Percentiles rank a stretch among this genome's conserved stretches.
These are phyloP conservation scores for Noctua fimbriata DNA, from an alignment of 2,888 invertebrate genomes.

Conservation along the genomic window DNA sequence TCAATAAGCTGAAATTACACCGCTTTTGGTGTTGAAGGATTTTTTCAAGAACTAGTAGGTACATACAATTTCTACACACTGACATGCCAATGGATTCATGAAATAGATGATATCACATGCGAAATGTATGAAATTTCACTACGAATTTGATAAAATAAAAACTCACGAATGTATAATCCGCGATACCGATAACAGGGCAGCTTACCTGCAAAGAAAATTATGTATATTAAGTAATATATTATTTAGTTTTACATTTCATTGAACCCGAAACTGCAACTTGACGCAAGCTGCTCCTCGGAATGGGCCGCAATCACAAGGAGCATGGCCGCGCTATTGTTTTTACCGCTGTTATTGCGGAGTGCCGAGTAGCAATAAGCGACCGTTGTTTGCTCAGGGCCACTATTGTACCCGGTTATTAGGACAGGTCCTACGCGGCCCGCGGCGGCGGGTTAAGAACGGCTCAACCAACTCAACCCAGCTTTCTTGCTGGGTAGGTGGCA, in stretches of 20 bases:
- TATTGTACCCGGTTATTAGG: slow-evolving; percentile 87
- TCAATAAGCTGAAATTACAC: slow-evolving; percentile 25
- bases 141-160: slow-evolving; percentile 38
- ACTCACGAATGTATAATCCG: slow-evolving; percentile 65
- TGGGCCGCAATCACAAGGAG: slow-evolving; percentile 83
- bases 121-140: slow-evolving; percentile 29
- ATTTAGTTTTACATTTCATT: slow-evolving; percentile 68
- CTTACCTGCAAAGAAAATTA: slow-evolving; percentile 76
- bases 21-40: slow-evolving; percentile 14
- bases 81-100: slow-evolving; percentile 46
- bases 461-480: slow-evolving; percentile 74
- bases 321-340: slow-evolving; percentile 84
- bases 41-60: slow-evolving; percentile 21
- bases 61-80: slow-evolving; percentile 37
- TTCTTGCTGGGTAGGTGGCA: slow-evolving; percentile 73
- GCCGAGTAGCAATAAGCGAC: slow-evolving; percentile 87
- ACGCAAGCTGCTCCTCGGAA: slow-evolving; percentile 79
- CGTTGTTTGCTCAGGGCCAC: slow-evolving; percentile 85
- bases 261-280: slow-evolving; percentile 76
- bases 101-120: slow-evolving; percentile 30
- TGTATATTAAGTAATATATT: slow-evolving; percentile 60
- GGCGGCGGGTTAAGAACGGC: slow-evolving; percentile 77
- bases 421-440: slow-evolving; percentile 78
- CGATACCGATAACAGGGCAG: slow-evolving; percentile 62
- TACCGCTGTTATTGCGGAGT: slow-evolving; percentile 85